Conservation (phyloP, 1,140 invertebrate genomes). For the Dolichoris vasculosae region DNA sequence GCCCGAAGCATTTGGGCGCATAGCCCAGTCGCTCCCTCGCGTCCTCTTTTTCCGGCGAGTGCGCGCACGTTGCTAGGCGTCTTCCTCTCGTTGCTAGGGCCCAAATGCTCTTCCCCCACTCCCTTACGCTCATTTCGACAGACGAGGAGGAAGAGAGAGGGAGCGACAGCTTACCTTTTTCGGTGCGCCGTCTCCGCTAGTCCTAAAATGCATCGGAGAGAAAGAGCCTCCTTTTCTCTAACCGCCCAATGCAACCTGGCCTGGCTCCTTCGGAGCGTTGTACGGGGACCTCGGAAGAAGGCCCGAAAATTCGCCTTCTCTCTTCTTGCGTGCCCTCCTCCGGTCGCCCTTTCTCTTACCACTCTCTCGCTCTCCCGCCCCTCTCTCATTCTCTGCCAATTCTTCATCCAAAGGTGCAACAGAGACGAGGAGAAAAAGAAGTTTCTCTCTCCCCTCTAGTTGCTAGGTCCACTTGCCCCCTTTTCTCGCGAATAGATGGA, state of each 20-base stretch:
- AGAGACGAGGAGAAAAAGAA: slow-evolving; percentile 26
- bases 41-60: slow-evolving; percentile 46
- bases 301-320: slow-evolving; percentile 24
- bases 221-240: slow-evolving; percentile 57
- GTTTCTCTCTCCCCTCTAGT: slow-evolving; percentile 64
- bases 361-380: not conserved
- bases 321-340: slow-evolving; percentile 16
- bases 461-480: slow-evolving; percentile 72
- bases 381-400: slow-evolving; percentile 4
- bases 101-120: slow-evolving; percentile 55
- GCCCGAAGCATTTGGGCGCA: slow-evolving; percentile 35
- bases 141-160: slow-evolving; percentile 45
- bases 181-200: slow-evolving; percentile 58
- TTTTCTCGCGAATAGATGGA: slow-evolving; percentile 60
- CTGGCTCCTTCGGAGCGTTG: slow-evolving; percentile 30
- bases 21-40: slow-evolving; percentile 58
- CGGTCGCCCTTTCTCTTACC: not conserved
- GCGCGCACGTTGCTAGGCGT: slow-evolving; percentile 68
- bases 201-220: slow-evolving; percentile 70
- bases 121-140: not conserved
- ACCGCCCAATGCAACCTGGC: slow-evolving; percentile 58
- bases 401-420: not conserved
- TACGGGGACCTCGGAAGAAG: slow-evolving; percentile 15
- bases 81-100: slow-evolving; percentile 72
- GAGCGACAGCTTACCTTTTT: slow-evolving; percentile 46